Evolutionary conservation across 2,113 vertebrate genomes (phyloP).

Genomic region (Smithornis capensis): DNA sequence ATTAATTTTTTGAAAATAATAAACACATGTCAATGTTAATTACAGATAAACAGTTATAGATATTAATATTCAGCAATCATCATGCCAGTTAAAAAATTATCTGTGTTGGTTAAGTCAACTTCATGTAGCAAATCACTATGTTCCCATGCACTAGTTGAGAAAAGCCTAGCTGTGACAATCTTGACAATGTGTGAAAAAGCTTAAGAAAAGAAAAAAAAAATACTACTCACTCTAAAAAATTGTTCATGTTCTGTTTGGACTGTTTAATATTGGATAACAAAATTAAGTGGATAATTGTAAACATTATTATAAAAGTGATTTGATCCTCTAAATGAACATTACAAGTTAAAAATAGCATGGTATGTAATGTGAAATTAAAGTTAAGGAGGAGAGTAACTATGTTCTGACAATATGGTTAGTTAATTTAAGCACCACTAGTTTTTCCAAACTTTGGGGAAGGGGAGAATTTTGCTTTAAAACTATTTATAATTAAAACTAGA

Average conservation of each 20-base stretch:
- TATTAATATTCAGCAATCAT: background rate
- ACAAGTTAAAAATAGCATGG: background rate
- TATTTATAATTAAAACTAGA: background rate
- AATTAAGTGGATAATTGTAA: background rate
- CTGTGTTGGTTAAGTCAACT: background rate
- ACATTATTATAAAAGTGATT: background rate
- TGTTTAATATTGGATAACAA: background rate
- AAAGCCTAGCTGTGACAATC: background rate
- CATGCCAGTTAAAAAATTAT: background rate
- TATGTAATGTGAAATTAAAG: background rate
- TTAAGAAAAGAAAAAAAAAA: background rate
- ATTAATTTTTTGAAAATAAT: background rate
- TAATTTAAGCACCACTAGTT: background rate
- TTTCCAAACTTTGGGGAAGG: background rate
- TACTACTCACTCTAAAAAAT: background rate
- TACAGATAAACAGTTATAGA: background rate
- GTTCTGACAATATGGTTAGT: background rate
- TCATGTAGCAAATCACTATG: background rate
- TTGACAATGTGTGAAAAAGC: background rate
- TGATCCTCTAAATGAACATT: background rate
- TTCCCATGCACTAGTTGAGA: background rate
- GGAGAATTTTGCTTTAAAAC: background rate
- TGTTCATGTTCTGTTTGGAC: background rate
- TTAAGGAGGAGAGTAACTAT: background rate
- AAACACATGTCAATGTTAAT: background rate